Evolutionary conservation across 1,140 invertebrate genomes (phyloP).

Genomic region (Meloidogyne chitwoodi): DNA sequence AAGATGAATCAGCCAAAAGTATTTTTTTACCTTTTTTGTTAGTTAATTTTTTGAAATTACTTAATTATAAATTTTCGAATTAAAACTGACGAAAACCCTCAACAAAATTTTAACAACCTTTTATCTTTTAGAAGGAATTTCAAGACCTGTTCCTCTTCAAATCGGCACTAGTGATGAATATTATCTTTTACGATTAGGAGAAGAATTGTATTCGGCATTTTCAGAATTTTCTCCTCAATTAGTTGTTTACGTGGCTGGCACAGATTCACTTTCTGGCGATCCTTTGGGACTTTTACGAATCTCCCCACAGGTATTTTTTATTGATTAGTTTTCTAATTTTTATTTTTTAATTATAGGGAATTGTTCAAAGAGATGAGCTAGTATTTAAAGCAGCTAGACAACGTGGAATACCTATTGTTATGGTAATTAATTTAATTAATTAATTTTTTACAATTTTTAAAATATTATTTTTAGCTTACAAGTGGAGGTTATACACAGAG

Average conservation of each 20-base stretch:
- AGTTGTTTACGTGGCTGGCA: slow-evolving; percentile 81
- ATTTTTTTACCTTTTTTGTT: slow-evolving; percentile 16
- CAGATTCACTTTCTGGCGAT: slow-evolving; percentile 76
- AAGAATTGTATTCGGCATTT: slow-evolving; percentile 68
- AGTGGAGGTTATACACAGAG: slow-evolving; percentile 77
- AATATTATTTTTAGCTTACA: slow-evolving; percentile 52
- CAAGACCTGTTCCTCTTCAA: slow-evolving; percentile 70
- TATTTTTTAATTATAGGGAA: slow-evolving; percentile 66
- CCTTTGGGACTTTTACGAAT: slow-evolving; percentile 70
- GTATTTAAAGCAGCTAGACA: slow-evolving; percentile 72
- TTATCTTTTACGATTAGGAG: slow-evolving; percentile 70
- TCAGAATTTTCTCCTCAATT: slow-evolving; percentile 74
- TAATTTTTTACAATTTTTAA: neutral
- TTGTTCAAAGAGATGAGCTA: slow-evolving; percentile 76
- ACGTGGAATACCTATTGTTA: slow-evolving; percentile 73
- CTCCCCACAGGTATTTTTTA: slow-evolving; percentile 65
- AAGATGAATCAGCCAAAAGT: slow-evolving; percentile 71
- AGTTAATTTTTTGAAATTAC: too few species aligned
- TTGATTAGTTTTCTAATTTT: neutral
- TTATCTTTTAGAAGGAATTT: slow-evolving; percentile 69
- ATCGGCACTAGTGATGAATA: slow-evolving; percentile 69
- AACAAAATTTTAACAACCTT: too few species aligned
- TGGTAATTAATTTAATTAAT: slow-evolving; percentile 66
- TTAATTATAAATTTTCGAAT: too few species aligned
- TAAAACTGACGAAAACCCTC: too few species aligned